Conservation (phyloP, 35 echinoderm and acorn worm species). For the Ophioderma brevispina region DNA sequence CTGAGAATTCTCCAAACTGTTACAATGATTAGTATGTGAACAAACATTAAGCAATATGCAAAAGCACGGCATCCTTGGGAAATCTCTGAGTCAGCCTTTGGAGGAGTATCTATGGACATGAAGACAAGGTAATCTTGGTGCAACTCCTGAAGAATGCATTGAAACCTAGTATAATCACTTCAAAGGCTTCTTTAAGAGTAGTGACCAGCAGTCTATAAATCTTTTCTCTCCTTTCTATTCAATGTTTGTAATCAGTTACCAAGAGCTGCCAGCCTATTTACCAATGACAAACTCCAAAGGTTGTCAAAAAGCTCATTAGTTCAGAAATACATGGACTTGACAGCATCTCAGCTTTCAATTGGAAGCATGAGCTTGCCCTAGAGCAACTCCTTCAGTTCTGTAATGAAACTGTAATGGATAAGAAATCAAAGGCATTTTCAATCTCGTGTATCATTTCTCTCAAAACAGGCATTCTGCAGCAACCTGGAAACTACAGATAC, state of each 20-base stretch:
- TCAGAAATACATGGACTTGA: not conserved
- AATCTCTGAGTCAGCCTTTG: too few relatives aligned
- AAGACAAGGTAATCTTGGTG: too few relatives aligned
- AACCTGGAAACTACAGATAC: not conserved
- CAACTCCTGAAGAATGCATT: not conserved
- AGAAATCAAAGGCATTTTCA: too few relatives aligned
- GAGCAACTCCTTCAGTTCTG: not conserved
- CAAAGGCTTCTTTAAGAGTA: not conserved
- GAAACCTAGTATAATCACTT: not conserved
- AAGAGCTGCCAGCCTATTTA: not conserved
- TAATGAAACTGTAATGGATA: too few relatives aligned
- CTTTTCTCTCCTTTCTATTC: not conserved
- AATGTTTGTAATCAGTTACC: not conserved
- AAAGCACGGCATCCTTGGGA: too few relatives aligned
- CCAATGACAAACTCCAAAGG: too few relatives aligned
- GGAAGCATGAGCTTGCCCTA: not conserved
- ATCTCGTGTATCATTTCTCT: not conserved
- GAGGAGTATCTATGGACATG: too few relatives aligned
- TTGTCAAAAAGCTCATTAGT: not conserved
- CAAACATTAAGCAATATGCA: too few relatives aligned
- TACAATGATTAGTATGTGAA: too few relatives aligned
- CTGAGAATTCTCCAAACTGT: too few relatives aligned
- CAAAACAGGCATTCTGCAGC: not conserved
- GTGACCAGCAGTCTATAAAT: not conserved
- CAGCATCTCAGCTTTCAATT: not conserved